Percentiles rank a stretch among this genome's conserved stretches.
Conservation (phyloP, 2,113 vertebrate species). For the Alligator mississippiensis region DNA sequence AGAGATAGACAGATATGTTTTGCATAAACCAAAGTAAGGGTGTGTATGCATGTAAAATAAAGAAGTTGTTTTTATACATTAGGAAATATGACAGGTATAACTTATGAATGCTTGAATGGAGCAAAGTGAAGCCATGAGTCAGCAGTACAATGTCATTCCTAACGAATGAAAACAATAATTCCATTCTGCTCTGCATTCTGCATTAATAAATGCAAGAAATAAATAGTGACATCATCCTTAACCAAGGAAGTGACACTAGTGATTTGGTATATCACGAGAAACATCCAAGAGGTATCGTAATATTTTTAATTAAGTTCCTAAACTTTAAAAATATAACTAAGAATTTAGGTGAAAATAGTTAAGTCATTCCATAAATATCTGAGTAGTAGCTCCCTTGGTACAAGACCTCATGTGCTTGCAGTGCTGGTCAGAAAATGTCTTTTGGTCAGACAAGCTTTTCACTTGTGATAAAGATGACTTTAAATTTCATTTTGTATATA, state of each 20-base stretch:
- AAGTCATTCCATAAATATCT: slow-evolving; percentile 50
- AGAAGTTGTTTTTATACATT: slow-evolving; percentile 40
- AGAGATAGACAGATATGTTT: neutral
- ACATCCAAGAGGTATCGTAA: slow-evolving; percentile 55
- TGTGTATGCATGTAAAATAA: slow-evolving; percentile 9
- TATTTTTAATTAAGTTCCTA: slow-evolving; percentile 46
- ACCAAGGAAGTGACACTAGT: slow-evolving; percentile 23
- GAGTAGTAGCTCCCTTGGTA: slow-evolving; percentile 27
- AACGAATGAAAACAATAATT: neutral
- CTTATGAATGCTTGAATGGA: slow-evolving; percentile 7
- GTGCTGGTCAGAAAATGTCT: neutral
- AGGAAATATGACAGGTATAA: slow-evolving; percentile 40
- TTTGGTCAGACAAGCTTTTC: neutral
- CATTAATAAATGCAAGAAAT: neutral
- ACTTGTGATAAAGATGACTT: slow-evolving; percentile 54
- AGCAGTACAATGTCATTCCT: neutral
- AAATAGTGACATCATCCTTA: slow-evolving; percentile 55
- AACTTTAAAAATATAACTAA: slow-evolving; percentile 71
- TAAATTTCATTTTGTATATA: slow-evolving; percentile 60
- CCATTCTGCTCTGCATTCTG: neutral
- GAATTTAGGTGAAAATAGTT: slow-evolving; percentile 69
- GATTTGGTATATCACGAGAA: slow-evolving; percentile 25
- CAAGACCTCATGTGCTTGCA: neutral
- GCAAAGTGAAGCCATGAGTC: slow-evolving; percentile 60
- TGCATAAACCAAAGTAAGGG: neutral